Base-by-base conservation (phyloP, 1,140 invertebrate species). In the Dufourea novaeangliae region DNA sequence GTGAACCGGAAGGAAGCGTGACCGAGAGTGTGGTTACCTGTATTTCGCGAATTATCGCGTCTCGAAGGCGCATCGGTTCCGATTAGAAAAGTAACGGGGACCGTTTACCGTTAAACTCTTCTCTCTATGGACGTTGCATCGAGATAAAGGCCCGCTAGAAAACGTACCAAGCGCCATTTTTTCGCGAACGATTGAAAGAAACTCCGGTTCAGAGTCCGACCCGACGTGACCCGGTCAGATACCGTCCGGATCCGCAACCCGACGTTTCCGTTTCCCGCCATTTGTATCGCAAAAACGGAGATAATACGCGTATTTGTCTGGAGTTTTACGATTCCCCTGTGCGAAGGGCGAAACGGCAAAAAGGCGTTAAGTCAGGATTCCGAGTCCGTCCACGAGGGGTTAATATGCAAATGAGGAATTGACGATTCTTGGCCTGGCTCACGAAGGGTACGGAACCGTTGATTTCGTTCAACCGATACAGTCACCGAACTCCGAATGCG, bases 311-410 rank as follows among this genome's bases (percentile, higher is more conserved):
- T 62, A 81, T 81, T 80, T 77, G 83, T 70, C 64, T 63, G 46
- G 54, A 63, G 34, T 81, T 79, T 73, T 56, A 72, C 61, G 79
- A 78, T 85, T 86, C 63, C 39, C 34, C 57, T 20, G n/a, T n/a
- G 8, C 14, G 37, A 62, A 56, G 80, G 69, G 67, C n/a, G 71
- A 72, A 70, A 80, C 79, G 79, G 84, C 89, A 87, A 90, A 92
- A 92, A 91, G 89, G 88, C 90, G 90, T 91, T 90, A 91, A 91
- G 90, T 91, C 89, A 88, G 86, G 88, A 87, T 85, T 87, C 87
- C 76, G 82, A 86, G 56, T 46, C 74, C 29, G 22, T 54, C 56
- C 50, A 72, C 72, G 29, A 87, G 46, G 88, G 90, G 87, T 89
- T 89, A 82, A 87, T 88, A 92, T 92, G 90, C 84, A 90, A 92